A percentile compares a stretch with the other conserved stretches of the same genome.
Conservation (phyloP, 2,797 vertebrate species). For the Alosa sapidissima region DNA sequence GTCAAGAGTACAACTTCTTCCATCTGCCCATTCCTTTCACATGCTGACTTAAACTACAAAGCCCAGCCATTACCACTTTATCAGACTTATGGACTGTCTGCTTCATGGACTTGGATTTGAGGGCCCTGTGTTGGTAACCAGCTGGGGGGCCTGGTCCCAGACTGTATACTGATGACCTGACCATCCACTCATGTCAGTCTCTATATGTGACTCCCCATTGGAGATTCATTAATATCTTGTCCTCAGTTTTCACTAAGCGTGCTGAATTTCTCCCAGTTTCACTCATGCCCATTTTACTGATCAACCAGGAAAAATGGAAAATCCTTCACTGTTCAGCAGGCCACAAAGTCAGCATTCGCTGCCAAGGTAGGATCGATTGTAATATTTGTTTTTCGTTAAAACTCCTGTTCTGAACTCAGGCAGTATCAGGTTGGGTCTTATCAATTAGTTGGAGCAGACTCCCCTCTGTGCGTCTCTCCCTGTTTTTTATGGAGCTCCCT, state of each 20-base stretch:
- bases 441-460: slow-evolving; percentile 12
- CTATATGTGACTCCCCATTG: not conserved
- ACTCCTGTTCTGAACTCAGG: not conserved
- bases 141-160: not conserved
- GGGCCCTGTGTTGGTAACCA: not conserved
- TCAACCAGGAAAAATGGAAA: not conserved
- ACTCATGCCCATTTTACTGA: not conserved
- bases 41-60: slow-evolving; percentile 15
- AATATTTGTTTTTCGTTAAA: not conserved
- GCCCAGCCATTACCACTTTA: not conserved
- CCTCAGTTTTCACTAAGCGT: not conserved
- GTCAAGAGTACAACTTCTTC: slow-evolving; percentile 20
- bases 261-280: not conserved
- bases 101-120: not conserved
- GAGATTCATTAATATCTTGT: not conserved
- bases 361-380: not conserved
- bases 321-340: not conserved
- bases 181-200: not conserved
- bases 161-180: not conserved
- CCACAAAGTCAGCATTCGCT: not conserved
- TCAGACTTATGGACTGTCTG: not conserved
- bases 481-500: not conserved
- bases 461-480: not conserved
- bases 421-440: slow-evolving; percentile 51
- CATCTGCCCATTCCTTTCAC: not conserved